A percentile compares a stretch with the other conserved stretches of the same genome.
Conservation (phyloP, 2,113 vertebrate genomes). For the Phalacrocorax brasilianus region DNA sequence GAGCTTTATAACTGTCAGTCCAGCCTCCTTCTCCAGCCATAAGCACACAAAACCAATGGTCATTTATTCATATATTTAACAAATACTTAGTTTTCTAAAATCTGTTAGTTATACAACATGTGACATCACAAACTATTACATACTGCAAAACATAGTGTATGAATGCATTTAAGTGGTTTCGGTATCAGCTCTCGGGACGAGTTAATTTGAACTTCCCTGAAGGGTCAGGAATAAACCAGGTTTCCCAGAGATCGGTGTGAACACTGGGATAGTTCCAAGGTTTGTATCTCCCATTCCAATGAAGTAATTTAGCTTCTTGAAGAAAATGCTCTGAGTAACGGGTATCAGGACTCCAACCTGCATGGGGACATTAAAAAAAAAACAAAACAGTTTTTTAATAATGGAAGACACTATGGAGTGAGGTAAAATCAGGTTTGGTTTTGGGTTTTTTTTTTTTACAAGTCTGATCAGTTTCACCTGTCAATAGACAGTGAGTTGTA, state of each 20-base stretch:
- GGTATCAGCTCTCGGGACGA: conserved; percentile 70
- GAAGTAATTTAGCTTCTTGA: conserved; percentile 87
- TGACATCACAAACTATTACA: not conserved
- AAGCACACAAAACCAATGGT: not conserved
- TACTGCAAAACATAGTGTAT: not conserved
- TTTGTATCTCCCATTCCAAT: conserved; percentile 95
- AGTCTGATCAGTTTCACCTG: not conserved
- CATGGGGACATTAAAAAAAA: not conserved
- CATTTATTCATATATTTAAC: not conserved
- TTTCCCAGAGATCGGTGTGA: conserved; percentile 91
- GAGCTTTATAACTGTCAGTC: not conserved
- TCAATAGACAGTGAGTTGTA: not conserved
- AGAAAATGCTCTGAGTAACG: conserved; percentile 84
- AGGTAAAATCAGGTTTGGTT: not conserved
- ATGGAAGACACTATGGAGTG: not conserved
- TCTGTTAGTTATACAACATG: not conserved
- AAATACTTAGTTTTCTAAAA: not conserved
- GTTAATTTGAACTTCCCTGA: conserved; percentile 83
- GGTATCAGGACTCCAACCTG: conserved; percentile 92
- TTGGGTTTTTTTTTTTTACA: not conserved
- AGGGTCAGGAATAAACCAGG: conserved; percentile 94
- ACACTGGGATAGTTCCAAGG: conserved; percentile 90
- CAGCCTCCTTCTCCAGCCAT: not conserved
- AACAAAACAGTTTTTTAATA: not conserved
- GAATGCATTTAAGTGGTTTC: not conserved